These are phyloP conservation scores for Calidris pugnax DNA, from an alignment of 2,113 vertebrate genomes.

Conservation along the genomic window DNA sequence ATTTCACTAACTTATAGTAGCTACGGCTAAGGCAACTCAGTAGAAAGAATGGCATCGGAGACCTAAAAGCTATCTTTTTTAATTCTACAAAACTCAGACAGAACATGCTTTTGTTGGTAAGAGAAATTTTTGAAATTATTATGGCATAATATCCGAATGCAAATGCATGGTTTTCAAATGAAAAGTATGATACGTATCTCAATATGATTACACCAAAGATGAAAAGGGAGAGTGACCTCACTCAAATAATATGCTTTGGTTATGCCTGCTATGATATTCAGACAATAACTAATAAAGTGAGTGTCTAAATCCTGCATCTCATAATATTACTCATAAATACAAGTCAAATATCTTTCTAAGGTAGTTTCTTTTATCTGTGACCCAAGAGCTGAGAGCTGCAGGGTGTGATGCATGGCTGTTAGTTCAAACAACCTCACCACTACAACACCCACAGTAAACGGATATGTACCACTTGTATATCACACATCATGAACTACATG, in stretches of 20 bases:
- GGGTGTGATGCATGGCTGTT: background rate
- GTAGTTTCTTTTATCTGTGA: background rate
- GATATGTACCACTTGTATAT: background rate
- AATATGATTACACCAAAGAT: background rate
- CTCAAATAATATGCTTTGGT: background rate
- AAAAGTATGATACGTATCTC: background rate
- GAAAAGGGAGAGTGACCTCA: background rate
- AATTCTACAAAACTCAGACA: background rate
- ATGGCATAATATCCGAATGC: background rate
- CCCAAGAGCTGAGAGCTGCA: background rate
- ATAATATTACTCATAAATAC: background rate
- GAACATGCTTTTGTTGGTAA: background rate
- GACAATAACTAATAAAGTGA: background rate
- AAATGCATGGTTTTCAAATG: background rate
- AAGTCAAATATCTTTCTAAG: background rate
- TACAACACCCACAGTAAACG: background rate
- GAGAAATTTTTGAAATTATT: background rate
- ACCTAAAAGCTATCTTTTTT: background rate
- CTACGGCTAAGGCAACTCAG: background rate
- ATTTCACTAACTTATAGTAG: background rate
- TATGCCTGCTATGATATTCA: background rate
- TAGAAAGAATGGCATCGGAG: background rate
- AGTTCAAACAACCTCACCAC: background rate
- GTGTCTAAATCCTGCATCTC: background rate
- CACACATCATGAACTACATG: constrained; percentile 25